Base-by-base conservation (phyloP, 2,888 invertebrate species). In the Bombyx huttoni region DNA sequence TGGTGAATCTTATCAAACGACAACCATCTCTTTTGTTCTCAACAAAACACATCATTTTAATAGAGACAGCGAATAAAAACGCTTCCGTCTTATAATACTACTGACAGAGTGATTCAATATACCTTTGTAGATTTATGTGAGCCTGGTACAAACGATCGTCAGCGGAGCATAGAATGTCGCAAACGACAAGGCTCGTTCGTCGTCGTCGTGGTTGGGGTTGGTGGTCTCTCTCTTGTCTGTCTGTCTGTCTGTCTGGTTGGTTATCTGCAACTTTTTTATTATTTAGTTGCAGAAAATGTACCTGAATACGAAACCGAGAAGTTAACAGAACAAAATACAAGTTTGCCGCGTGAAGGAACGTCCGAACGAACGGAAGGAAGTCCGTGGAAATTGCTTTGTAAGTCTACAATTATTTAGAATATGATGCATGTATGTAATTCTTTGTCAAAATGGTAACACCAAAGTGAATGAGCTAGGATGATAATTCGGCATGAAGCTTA, bases 321-420 rank as follows among this genome's bases (percentile, higher is more conserved):
- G 12, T 57, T 62, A 65, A 49, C 53, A 60, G 34, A 55, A 55
- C 12, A 34, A 58, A 50, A 56, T 56, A 46, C 46, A 58, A 24
- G 24, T 24, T 7, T 50, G 53, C 9, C 52, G 45, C 46, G 47
- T 49, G 24, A 24, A 24, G 6, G 33, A 50, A 52, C 52, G 50
- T 34, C 47, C 50, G 46, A 13, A 10, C 48, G 52, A 57, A 53
- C 57, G 7, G 58, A 63, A 50, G 48, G 52, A 46, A 65, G 59
- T 53, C 53, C 58, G 13, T 73, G 64, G 64, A 65, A 58, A 49
- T 54, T 63, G 46, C 58, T 74, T 7, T 57, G 74, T 73, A 61
- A 66, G 73, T 65, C 24, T 24, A 1, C 24, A 24, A 2, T 24
- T 24, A 24, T 24, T 24, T 24, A 24, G 5, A 24, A 2, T 24